Evolutionary conservation across 2,113 vertebrate genomes (phyloP).

Genomic region (Mobula birostris): DNA sequence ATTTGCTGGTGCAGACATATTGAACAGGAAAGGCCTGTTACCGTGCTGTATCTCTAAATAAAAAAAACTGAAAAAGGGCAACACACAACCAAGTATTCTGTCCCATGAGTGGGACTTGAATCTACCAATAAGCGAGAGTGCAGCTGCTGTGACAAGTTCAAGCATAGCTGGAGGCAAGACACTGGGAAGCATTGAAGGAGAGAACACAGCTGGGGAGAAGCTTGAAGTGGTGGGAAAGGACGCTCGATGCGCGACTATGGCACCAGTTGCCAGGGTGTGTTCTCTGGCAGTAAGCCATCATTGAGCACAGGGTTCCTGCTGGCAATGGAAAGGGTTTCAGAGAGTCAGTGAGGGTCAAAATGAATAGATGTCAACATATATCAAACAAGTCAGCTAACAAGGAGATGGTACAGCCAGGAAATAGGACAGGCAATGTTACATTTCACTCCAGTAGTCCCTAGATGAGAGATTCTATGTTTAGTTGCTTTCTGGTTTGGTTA

Average conservation of each 20-base stretch:
- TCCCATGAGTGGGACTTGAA: not conserved
- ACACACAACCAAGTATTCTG: not conserved
- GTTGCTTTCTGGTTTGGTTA: not conserved
- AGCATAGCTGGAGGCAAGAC: not conserved
- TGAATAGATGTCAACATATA: not conserved
- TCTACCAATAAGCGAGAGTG: not conserved
- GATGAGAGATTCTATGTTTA: not conserved
- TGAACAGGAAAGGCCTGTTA: no score
- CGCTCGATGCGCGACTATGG: not conserved
- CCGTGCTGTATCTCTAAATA: no score
- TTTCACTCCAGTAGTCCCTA: not conserved
- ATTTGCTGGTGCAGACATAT: no score
- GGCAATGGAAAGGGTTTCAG: constrained; percentile 3
- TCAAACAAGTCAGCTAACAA: not conserved
- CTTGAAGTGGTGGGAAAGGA: not conserved
- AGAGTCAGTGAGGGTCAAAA: not conserved
- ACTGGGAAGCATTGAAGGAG: not conserved
- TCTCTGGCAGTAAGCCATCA: not conserved
- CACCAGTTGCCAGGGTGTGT: not conserved
- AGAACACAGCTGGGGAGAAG: not conserved
- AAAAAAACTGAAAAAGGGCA: no score
- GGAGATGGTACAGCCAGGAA: not conserved
- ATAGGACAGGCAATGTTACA: not conserved
- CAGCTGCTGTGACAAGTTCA: not conserved
- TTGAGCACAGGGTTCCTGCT: not conserved